phyloP scores from a whole-genome alignment of 1,140 invertebrate genomes.

The Habropoda laboriosa region DNA sequence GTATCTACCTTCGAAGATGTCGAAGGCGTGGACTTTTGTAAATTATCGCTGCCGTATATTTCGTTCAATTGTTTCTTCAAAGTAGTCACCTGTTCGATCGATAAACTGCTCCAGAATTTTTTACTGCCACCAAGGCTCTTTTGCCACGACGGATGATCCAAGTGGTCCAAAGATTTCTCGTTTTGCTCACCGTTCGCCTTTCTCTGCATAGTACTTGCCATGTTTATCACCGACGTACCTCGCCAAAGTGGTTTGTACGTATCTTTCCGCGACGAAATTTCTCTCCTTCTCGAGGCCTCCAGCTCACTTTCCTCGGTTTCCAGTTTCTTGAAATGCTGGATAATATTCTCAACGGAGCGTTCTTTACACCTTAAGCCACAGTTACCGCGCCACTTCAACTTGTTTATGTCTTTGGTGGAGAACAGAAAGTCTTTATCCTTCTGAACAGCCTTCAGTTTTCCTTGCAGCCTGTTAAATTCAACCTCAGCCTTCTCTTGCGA shows the following conservation, averaged over 20 bases:
- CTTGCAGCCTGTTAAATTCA: constrained; percentile 90
- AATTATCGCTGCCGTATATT: constrained; percentile 87
- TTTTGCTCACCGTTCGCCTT: constrained; percentile 73
- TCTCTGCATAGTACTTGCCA: constrained; percentile 86
- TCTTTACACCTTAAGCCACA: constrained; percentile 90
- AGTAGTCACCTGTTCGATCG: constrained; percentile 91
- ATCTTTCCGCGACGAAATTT: constrained; percentile 84
- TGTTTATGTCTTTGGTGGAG: constrained; percentile 87
- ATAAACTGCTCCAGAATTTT: constrained; percentile 91
- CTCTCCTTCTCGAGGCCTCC: constrained; percentile 77
- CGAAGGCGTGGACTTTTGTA: constrained; percentile 56
- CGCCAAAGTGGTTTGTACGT: constrained; percentile 91
- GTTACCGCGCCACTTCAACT: constrained; percentile 89
- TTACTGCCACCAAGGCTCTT: constrained; percentile 86
- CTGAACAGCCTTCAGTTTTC: constrained; percentile 89
- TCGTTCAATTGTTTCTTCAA: constrained; percentile 91
- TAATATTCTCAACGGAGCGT: constrained; percentile 92
- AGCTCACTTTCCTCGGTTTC: constrained; percentile 80
- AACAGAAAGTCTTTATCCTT: constrained; percentile 93
- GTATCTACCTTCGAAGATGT: neutral
- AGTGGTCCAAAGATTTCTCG: constrained; percentile 59
- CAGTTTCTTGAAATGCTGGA: constrained; percentile 86
- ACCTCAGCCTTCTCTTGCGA: constrained; percentile 90
- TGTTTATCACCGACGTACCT: constrained; percentile 89
- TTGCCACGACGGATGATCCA: constrained; percentile 71